Evolutionary conservation across 2,888 invertebrate species (phyloP), one percentile per base, ranked within the genome.

Genomic region (Dasysyrphus albostriatus): DNA sequence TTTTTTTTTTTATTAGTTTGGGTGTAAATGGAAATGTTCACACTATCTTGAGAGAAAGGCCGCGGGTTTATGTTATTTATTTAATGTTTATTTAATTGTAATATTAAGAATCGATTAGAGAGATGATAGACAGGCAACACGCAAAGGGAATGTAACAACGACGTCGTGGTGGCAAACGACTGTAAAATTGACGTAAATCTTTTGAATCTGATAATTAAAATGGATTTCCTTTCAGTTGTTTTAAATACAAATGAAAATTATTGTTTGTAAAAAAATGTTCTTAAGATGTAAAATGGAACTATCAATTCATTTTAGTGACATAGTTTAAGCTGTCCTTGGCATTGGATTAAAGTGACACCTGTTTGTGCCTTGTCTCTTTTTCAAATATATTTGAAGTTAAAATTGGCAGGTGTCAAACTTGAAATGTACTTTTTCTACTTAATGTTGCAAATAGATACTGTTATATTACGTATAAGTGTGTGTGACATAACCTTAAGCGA

Each of bases 41-140:
- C 75, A 79, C 75, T 58, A 56, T 61, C 61, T 59, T 42, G 42
- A 42, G 73, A 54, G 19, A 76, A 63, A 72, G 54, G 34, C 63
- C 78, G 14, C 61, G 9, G 58, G 63, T 49, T 44, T 5, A 16
- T 72, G 61, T 44, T 34, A 24, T 83, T 54, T 73, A 61, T 84
- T 80, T 59, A 73, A 73, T 81, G 67, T 56, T 73, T 59, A 59
- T 73, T 77, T 69, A 81, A 85, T 81, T 85, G 69, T 61, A 69
- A 85, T 77, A 79, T 85, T 85, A 77, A 81, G 76, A 77, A 77
- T 65, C 81, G 73, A 77, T 85, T 81, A 77, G 65, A 80, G 72
- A 51, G 49, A 59, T 32, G 49, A 59, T 59, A 76, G 58, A 72
- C 72, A 51, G 39, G 19, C 47, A 69, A 63, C 84, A 80, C 59